Base-by-base conservation (phyloP, 2,797 vertebrate species). In the Scomberomorus guttatus region DNA sequence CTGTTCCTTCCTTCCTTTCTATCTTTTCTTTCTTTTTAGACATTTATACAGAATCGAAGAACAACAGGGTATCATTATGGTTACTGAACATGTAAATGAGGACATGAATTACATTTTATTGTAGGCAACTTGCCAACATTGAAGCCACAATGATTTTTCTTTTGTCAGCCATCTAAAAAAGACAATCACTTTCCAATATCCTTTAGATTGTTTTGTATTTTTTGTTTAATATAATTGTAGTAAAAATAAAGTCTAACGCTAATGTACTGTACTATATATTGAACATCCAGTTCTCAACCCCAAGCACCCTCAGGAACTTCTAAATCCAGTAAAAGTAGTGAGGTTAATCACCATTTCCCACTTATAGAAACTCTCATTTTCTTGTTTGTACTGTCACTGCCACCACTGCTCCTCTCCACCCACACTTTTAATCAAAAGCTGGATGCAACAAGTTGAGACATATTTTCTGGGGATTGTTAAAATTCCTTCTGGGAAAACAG, bases 351-450 rank as follows among this genome's bases (percentile, higher is more conserved):
- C 22, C 15, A 3, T 22, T 11, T 52, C n/a, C 20, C n/a, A 59
- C 24, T 17, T 12, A 32, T 24, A 42, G 24, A 76, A 55, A 60
- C 34, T 51, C 20, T 51, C 12, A 70, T 66, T 74, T 44, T 37
- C 29, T 64, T 63, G 27, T 80, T 58, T 70, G 20, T 34, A 17
- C 25, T 29, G 6, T 58, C 37, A 17, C 12, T 9, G 15, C 25
- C 32, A 9, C 54, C 32, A n/a, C 15, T 13, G 12, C 24, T 44
- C 15, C 50, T 57, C 22, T 39, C 56, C 24, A 27, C 18, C 25
- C 54, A 34, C 18, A 50, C 27, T 29, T 69, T 68, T 68, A 85
- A 60, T 79, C 62, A 64, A 37, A 82, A 55, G 2, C 22, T 29
- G 50, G 15, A 59, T 46, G 34, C 51, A 82, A 62, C 52, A 66